Conservation (phyloP, 2,888 invertebrate genomes). For the Pterobdella sp. region DNA sequence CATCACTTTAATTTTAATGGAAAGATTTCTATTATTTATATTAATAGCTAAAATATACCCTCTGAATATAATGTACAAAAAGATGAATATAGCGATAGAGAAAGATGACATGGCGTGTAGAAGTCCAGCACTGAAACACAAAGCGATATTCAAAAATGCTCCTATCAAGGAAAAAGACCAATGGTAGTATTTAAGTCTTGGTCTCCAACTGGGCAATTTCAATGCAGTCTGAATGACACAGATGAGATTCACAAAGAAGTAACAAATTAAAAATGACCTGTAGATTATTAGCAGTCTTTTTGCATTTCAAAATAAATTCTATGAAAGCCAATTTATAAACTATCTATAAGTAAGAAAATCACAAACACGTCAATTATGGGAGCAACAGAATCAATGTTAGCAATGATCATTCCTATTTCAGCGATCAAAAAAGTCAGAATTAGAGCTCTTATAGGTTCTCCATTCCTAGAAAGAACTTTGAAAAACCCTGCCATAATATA, state of each 20-base stretch:
- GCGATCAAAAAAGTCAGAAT: conserved; percentile 62
- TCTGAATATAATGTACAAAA: conserved; percentile 43
- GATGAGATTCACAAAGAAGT: conserved; percentile 92
- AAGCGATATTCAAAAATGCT: conserved; percentile 40
- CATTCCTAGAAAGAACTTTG: conserved; percentile 76
- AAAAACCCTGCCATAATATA: conserved; percentile 64
- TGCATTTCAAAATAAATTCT: not conserved
- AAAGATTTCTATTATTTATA: no score
- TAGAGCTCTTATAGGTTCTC: conserved; percentile 87
- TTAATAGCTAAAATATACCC: conserved; percentile 35
- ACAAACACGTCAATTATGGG: conserved; percentile 77
- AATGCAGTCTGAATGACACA: conserved; percentile 90
- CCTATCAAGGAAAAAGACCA: conserved; percentile 58
- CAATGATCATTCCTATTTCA: conserved; percentile 64
- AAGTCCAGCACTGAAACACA: conserved; percentile 43
- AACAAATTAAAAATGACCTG: conserved; percentile 94
- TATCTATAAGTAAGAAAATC: not conserved
- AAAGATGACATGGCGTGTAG: conserved; percentile 42
- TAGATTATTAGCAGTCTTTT: not conserved
- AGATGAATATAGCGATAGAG: conserved; percentile 40
- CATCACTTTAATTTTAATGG: no score
- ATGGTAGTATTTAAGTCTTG: conserved; percentile 91
- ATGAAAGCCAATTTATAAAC: not conserved
- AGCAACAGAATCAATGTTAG: conserved; percentile 89
- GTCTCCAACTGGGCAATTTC: conserved; percentile 84